These are phyloP conservation scores for Lasioglossum morio DNA, from an alignment of 2,888 invertebrate species.

Conservation along the genomic window DNA sequence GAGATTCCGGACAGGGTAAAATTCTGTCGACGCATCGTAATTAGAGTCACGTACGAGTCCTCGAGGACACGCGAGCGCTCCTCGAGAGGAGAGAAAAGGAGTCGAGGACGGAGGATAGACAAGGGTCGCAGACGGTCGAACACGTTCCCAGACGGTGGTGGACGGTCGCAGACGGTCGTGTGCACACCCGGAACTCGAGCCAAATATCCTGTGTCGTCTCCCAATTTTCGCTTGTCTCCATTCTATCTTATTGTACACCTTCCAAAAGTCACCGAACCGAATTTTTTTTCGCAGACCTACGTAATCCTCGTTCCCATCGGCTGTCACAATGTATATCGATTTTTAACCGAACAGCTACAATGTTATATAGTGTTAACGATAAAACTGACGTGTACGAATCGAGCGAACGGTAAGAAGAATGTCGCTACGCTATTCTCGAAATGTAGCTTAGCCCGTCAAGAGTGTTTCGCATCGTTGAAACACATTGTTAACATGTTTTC, in stretches of 20 bases:
- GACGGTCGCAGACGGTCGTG: slow-evolving; percentile 15
- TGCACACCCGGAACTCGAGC: not conserved
- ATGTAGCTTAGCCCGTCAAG: rapidly evolving
- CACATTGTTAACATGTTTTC: not conserved
- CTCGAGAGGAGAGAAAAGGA: slow-evolving; percentile 28
- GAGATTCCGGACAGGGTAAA: slow-evolving; percentile 24
- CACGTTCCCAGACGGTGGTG: slow-evolving; percentile 5
- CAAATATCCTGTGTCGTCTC: not conserved
- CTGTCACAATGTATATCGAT: not conserved
- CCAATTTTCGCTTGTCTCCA: not conserved
- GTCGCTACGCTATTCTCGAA: no score
- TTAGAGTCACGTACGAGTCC: slow-evolving; percentile 62
- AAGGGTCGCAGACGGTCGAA: slow-evolving; percentile 10
- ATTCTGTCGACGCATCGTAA: slow-evolving; percentile 61
- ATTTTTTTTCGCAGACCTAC: not conserved
- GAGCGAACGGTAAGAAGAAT: no score
- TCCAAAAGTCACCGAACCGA: not conserved
- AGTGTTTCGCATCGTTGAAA: not conserved
- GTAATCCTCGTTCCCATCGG: not conserved
- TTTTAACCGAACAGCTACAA: not conserved
- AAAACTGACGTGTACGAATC: no score
- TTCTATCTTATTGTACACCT: not conserved
- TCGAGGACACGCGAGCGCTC: slow-evolving; percentile 33
- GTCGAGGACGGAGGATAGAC: slow-evolving; percentile 7
- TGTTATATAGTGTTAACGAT: not conserved